Evolutionary conservation across 2,888 invertebrate genomes (phyloP).

Genomic region (Yponomeuta cagnagella): DNA sequence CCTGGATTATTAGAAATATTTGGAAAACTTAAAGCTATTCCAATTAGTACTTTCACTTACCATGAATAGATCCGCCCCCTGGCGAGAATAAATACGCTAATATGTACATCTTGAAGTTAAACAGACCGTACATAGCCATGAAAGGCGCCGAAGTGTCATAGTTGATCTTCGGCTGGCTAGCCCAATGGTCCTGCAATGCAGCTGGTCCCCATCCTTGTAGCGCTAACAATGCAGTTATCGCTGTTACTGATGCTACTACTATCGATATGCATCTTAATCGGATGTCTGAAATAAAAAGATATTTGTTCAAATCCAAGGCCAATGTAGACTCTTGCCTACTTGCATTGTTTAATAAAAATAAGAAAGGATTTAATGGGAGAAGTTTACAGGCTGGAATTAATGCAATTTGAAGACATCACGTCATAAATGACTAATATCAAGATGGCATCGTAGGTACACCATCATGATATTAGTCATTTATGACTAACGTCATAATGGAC

Average conservation of each 20-base stretch:
- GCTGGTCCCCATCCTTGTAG: slow-evolving; percentile 91
- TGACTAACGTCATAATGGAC: too few species aligned
- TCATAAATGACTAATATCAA: too few species aligned
- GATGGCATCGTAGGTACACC: too few species aligned
- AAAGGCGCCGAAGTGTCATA: slow-evolving; percentile 96
- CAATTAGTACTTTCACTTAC: slow-evolving; percentile 65
- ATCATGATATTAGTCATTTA: too few species aligned
- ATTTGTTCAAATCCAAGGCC: not conserved
- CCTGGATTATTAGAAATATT: too few species aligned
- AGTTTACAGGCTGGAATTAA: too few species aligned
- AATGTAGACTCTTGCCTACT: too few species aligned
- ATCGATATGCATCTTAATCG: slow-evolving; percentile 93
- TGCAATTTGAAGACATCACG: too few species aligned
- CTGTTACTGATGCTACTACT: slow-evolving; percentile 86
- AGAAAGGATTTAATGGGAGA: too few species aligned
- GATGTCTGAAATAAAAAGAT: slow-evolving; percentile 80
- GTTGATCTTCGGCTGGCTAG: slow-evolving; percentile 89
- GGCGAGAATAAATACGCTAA: slow-evolving; percentile 97
- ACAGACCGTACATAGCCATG: slow-evolving; percentile 94
- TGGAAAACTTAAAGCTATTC: too few species aligned
- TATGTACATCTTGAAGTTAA: slow-evolving; percentile 95
- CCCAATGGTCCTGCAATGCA: slow-evolving; percentile 95
- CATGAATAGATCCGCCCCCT: slow-evolving; percentile 85
- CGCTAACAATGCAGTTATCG: slow-evolving; percentile 84
- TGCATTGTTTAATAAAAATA: too few species aligned